Conservation (phyloP, 2,888 invertebrate genomes). For the Xanthia togata region DNA sequence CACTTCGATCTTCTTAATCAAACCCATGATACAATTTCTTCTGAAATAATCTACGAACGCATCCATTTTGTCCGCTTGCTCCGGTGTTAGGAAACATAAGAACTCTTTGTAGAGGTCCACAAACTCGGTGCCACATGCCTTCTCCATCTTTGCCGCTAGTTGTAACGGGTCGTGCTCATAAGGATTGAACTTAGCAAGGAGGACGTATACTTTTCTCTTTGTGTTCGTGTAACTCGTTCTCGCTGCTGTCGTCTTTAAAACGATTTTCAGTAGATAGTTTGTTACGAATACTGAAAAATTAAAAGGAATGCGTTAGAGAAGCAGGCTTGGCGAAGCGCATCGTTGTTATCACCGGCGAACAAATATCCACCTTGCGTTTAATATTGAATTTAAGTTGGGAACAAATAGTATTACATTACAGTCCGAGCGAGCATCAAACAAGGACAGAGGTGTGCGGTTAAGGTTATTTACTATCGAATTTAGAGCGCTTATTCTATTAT, state of each 20-base stretch:
- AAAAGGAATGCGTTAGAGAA: neutral
- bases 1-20: conserved; percentile 81
- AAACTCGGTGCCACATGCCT: conserved; percentile 69
- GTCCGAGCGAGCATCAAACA: neutral
- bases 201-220: conserved; percentile 69
- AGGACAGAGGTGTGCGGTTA: neutral
- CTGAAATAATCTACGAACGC: conserved; percentile 81
- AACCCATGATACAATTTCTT: conserved; percentile 72
- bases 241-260: conserved; percentile 63
- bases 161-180: conserved; percentile 68
- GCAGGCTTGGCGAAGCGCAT: neutral
- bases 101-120: conserved; percentile 82
- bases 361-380: neutral
- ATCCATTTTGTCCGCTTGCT: conserved; percentile 79
- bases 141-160: conserved; percentile 70
- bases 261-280: conserved; percentile 77
- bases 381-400: neutral
- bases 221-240: conserved; percentile 54
- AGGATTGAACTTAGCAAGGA: conserved; percentile 74
- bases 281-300: conserved; percentile 76
- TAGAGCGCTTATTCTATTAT: too few relatives aligned
- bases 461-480: too few relatives aligned
- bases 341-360: neutral
- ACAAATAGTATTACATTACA: neutral
- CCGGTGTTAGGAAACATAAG: conserved; percentile 80